Base-by-base conservation (phyloP, 2,797 vertebrate genomes). In the Sebastes matsubarae region DNA sequence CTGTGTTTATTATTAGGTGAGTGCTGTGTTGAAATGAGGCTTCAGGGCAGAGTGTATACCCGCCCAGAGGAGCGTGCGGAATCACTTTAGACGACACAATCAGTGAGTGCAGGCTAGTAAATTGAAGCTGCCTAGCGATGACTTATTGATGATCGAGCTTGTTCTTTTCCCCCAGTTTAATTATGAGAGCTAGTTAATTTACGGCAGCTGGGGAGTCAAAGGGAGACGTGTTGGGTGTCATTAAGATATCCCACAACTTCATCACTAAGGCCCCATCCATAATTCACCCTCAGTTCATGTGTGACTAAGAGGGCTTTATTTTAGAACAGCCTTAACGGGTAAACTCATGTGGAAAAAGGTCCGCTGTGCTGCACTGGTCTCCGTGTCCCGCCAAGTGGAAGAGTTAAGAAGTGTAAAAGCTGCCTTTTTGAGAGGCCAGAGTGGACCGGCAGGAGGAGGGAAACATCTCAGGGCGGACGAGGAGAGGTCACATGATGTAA, bases 341-440 rank as follows among this genome's bases (percentile, higher is more conserved):
- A 95, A 94, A 96, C 84, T 95, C 94, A 95, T 94, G 95, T 95
- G 94, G 94, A 96, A 95, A 96, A 95, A 94, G 91, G 93, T 93
- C 90, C 38, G 82, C 86, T 88, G 90, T 90, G 93, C 87, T 82
- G 90, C 81, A 86, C 92, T 79, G 91, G 90, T 90, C 91, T 94
- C 89, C 42, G 85, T 94, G 88, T 94, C 92, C 91, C 93, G 82
- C 92, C 93, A 94, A 96, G 93, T 93, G 77, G 89, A 96, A 95
- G 96, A 96, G 97, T 97, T 97, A 97, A 96, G 96, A 95, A 96
- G 95, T 96, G 96, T 97, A 98, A 98, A 97, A 97, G 97, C 96
- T 95, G 94, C 94, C 94, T 97, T 96, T 96, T 95, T 89, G 42
- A 87, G 88, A 87, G 90, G 88, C 69, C 85, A 84, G 88, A 85